phyloP scores from a whole-genome alignment of 2,888 invertebrate genomes.

The Nomada ferruginata region DNA sequence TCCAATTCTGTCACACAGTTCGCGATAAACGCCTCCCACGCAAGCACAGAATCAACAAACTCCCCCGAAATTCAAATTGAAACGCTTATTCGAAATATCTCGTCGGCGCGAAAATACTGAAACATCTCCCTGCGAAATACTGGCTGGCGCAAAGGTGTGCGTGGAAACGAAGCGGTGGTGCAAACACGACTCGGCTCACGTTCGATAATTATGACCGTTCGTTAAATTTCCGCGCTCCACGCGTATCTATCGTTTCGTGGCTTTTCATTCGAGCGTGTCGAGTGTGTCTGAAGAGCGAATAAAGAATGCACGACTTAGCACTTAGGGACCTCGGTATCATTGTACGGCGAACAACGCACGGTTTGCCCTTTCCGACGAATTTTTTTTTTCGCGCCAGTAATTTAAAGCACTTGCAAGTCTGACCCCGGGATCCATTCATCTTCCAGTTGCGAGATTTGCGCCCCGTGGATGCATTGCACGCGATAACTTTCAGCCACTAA shows the following conservation, averaged over 20 bases:
- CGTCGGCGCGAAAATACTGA: background rate
- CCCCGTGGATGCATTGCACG: constrained; percentile 25
- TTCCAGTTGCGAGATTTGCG: constrained; percentile 45
- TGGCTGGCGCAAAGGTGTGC: background rate
- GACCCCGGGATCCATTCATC: constrained; percentile 50
- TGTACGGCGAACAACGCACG: constrained; percentile 28
- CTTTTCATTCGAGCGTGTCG: constrained; percentile 27
- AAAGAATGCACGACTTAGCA: constrained; percentile 38
- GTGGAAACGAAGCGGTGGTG: background rate
- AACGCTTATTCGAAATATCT: background rate
- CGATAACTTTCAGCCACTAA: constrained; percentile 49
- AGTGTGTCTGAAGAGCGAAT: constrained; percentile 24
- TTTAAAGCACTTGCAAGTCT: constrained; percentile 48
- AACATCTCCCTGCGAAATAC: constrained; percentile 1
- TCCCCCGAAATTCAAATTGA: no score
- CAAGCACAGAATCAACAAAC: no score
- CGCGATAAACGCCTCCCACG: no score
- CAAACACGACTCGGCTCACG: background rate
- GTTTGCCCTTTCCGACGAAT: background rate
- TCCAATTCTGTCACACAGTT: no score
- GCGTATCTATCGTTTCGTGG: constrained; percentile 32
- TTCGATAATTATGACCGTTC: constrained; percentile 52
- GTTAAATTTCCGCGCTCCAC: constrained; percentile 42
- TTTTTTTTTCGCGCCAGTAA: constrained; percentile 23
- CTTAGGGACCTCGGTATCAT: constrained; percentile 16